These are phyloP conservation scores for Pseudochirops corinnae DNA, from an alignment of 2,797 vertebrate genomes.

Conservation along the genomic window DNA sequence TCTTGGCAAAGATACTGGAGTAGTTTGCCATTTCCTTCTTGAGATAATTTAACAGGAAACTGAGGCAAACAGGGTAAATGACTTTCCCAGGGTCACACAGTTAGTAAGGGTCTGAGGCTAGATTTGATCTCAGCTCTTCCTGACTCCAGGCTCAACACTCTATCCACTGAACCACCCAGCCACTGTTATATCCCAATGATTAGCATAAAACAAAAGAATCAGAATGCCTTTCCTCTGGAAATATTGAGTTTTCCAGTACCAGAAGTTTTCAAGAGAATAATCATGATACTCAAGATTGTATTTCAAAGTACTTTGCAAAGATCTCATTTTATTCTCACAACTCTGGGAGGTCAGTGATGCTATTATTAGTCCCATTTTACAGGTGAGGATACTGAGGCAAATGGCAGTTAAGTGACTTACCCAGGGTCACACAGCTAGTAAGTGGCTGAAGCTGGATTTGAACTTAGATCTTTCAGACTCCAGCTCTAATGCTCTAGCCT, in stretches of 20 bases:
- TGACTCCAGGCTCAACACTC: background rate
- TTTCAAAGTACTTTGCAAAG: background rate
- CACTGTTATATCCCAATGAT: background rate
- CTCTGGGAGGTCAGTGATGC: background rate
- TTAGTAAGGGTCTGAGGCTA: background rate
- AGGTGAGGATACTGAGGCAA: background rate
- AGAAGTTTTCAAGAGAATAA: background rate
- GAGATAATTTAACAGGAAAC: background rate
- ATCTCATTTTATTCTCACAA: slow-evolving; percentile 21
- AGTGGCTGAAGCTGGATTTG: background rate
- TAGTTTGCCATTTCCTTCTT: background rate
- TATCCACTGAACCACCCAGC: background rate
- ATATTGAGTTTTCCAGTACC: background rate
- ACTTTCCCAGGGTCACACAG: background rate
- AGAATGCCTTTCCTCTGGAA: background rate
- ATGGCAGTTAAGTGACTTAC: background rate
- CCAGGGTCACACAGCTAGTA: background rate
- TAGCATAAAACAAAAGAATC: background rate
- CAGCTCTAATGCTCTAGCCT: background rate
- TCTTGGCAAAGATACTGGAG: background rate
- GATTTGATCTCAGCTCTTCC: background rate
- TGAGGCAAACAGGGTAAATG: too few relatives aligned
- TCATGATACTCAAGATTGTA: background rate
- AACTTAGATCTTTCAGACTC: background rate
- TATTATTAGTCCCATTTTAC: background rate